phyloP scores from a whole-genome alignment of 1,140 invertebrate genomes.

The Ylistrum balloti region DNA sequence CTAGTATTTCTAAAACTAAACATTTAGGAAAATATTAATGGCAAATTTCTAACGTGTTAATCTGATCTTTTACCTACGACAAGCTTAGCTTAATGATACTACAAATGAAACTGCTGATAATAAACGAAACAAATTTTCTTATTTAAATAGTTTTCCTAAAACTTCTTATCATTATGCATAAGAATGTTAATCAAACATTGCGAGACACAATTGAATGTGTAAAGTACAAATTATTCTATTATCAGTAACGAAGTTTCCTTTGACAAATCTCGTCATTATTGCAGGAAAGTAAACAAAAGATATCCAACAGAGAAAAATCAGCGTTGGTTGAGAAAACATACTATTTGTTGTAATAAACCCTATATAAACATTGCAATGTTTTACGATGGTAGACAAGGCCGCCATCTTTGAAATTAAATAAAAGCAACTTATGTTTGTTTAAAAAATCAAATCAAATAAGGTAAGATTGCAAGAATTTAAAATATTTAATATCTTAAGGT shows the following conservation, averaged over 20 bases:
- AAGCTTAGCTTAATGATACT: neutral
- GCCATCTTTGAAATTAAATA: neutral
- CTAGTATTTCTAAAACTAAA: neutral
- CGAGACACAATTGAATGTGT: neutral
- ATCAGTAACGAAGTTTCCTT: neutral
- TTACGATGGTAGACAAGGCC: neutral
- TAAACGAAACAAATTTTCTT: no score
- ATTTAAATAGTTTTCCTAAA: no score
- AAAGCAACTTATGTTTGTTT: neutral
- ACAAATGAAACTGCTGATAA: neutral
- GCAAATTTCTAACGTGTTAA: constrained; percentile 8
- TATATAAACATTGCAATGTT: neutral
- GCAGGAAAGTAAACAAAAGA: neutral
- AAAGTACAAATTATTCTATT: neutral
- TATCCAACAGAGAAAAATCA: neutral
- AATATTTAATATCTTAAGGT: neutral
- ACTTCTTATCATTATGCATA: no score
- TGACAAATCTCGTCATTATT: neutral
- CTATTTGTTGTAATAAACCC: neutral
- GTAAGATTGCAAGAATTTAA: neutral
- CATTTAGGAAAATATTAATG: neutral
- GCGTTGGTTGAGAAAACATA: constrained; percentile 1
- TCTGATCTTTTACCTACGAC: neutral
- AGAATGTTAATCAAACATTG: neutral
- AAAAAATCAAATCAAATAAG: no score